phyloP scores from a whole-genome alignment of 2,113 vertebrate genomes.

The Pan troglodytes region NHGRI_mPanTro3-v2.1_pri NC_072398.2:205943001-205943500 shows the following conservation, averaged over 20 bases:
- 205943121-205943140: fast-evolving
- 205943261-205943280: too few relatives aligned
- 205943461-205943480: too few relatives aligned
- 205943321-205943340: too few relatives aligned
- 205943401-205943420: too few relatives aligned
- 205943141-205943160: background rate
- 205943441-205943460: too few relatives aligned
- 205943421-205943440: too few relatives aligned
- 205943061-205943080: background rate
- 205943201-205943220: background rate
- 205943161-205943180: background rate
- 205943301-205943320: too few relatives aligned
- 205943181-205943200: background rate
- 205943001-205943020: background rate
- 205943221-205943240: background rate
- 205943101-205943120: background rate
- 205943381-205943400: too few relatives aligned
- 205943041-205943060: background rate
- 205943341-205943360: too few relatives aligned
- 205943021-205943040: background rate
- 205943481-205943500: too few relatives aligned
- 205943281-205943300: too few relatives aligned
- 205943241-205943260: background rate
- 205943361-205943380: too few relatives aligned
- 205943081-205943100: background rate